Evolutionary conservation across 2,797 vertebrate species (phyloP), one percentile per base, ranked within the genome.

Genomic region (Furcifer pardalis): DNA sequence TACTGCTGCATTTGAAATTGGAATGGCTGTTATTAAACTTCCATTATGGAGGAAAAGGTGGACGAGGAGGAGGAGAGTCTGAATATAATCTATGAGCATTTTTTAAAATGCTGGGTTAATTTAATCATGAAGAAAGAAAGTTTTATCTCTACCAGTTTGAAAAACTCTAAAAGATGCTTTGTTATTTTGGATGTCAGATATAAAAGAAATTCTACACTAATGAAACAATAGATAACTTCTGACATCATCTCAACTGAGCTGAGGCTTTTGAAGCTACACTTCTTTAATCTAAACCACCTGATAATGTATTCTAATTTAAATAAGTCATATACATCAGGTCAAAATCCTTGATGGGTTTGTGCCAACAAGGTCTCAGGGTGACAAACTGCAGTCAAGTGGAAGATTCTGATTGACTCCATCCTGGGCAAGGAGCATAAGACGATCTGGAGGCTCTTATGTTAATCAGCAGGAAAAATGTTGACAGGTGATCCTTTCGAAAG

Each of bases 271-370:
- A 94, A 93, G 91, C 46, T 35, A 76, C 0, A 0, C 79, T 85
- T 82, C 91, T 94, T 94, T 93, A 92, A 92, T 90, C 92, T 17
- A 69, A 86, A 79, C n/a, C 46, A 86, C 83, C 88, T 1, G 23
- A 93, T 92, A 93, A 90, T 12, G 10, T 37, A 76, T 87, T 79
- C 23, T 60, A 59, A 84, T 90, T 89, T 92, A 89, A 91, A 86
- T 71, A 79, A 89, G 81, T 82, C 86, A 87, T 91, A 62, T 37
- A 84, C 0, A 63, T 91, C 77, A 81, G 84, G 75, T 59, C 90
- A 79, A 85, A 87, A 71, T 91, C 74, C 89, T 32, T 30, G 73
- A 68, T 5, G 81, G 74, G 32, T 87, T 81, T 87, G 72, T 91
- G 77, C 81, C 15, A 2, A 87, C 25, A 40, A 25, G 56, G 52